Base-by-base conservation (phyloP, 2,113 vertebrate genomes). In the Stictonetta naevosa region DNA sequence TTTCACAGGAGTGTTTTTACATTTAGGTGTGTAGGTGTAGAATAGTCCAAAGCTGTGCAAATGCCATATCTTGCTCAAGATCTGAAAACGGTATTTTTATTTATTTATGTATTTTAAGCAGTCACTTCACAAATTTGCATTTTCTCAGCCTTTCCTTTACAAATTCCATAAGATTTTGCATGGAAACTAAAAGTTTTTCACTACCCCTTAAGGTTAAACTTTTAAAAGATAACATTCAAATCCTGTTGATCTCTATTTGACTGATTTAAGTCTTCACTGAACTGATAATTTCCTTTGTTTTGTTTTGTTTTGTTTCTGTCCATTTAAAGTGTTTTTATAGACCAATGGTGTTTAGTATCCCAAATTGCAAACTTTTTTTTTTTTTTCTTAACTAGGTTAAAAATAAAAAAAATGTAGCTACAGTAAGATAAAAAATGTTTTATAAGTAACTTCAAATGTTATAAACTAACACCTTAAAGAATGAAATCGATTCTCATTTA, bases 271-370 rank as follows among this genome's bases (percentile, higher is more conserved):
- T 73, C 3, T 56, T 53, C 5, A 44, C 21, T 78, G 33, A 46
- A 13, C 18, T 66, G 3, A 22, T 50, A 66, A 63, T 77, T 55
- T 38, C 23, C 2, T 50, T 88, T 5, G 7, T 31, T 5, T 19
- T 33, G 25, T 28, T 26, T 50, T 50, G 48, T 50, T 50, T 53
- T 53, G 23, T n/a, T n/a, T 72, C 56, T 42, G 50, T 55, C 68
- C 0, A 28, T 42, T 13, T 56, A 29, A 66, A 86, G 38, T 1
- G 1, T 53, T 68, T 58, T 23, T n/a, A 38, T 64, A 53, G 4
- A 52, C 6, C 59, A 68, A 15, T 21, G 9, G 3, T 46, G 12
- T 28, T 60, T 59, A 19, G 14, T 80, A 42, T 2, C 13, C 3
- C 3, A 58, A 75, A 83, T 38, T 62, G 14, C 6, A 34, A 48